Base-by-base conservation (phyloP, 1,140 invertebrate genomes). In the Trichomalopsis sarcophagae region DNA sequence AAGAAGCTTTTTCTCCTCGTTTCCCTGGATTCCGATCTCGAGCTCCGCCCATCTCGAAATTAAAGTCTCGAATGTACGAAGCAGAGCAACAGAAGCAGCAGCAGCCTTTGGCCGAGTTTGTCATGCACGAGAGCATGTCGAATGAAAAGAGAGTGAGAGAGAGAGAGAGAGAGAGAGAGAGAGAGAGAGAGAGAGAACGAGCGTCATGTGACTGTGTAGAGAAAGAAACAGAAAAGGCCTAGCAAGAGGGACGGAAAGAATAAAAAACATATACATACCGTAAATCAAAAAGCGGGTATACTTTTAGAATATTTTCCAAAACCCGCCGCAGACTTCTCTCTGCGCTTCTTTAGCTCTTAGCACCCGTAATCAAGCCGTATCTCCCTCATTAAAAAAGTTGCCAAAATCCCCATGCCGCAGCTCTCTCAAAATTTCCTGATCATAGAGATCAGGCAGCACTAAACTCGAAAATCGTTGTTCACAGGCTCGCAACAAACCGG, bases 401-500 rank as follows among this genome's bases (percentile, higher is more conserved):
- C 27, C 13, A 33, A 11, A 71, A 21, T 0, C 27, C 23, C 79
- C 36, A 47, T 1, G 2, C 17, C 30, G 23, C 30, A 17, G 17
- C 14, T 27, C 33, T 36, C 33, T 36, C 33, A 36, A 36, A 36
- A 36, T 9, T n/a, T 14, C 30, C 11, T 14, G 50, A 21, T 17
- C 62, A 9, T 27, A 27, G 27, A 17, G n/a, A 66, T 23, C 33
- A 36, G 3, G 5, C 33, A 44, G 13, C 14, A 4, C 81, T 82
- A 82, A 82, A 6, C 7, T 3, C 21, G 21, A 17, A 21, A 13
- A 68, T 78, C 0, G n/a, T 23, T 84, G 68, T 88, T 73, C 91
- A 21, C 91, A 97, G 96, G 96, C 96, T 83, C 95, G 96, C 86
- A 96, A 96, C 93, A 97, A 97, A 93, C 96, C 96, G n/a, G 95